phyloP scores from a whole-genome alignment of 2,888 invertebrate genomes.

The Eulithis testata region DNA sequence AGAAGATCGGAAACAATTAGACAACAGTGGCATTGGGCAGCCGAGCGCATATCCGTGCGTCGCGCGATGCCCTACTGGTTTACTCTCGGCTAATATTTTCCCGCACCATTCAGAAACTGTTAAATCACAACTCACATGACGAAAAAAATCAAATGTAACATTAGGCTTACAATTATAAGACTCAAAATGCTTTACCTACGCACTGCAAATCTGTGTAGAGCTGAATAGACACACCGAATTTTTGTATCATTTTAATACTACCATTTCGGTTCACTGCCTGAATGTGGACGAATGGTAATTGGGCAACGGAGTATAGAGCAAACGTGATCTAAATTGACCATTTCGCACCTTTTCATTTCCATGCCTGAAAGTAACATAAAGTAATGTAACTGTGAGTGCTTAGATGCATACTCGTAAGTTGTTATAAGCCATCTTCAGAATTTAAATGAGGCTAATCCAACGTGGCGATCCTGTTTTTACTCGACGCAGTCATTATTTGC shows the following conservation, averaged over 20 bases:
- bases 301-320: conserved; percentile 43
- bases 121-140: conserved; percentile 39
- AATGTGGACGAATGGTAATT: conserved; percentile 52
- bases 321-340: conserved; percentile 33
- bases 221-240: conserved; percentile 40
- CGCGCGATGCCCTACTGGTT: conserved; percentile 70
- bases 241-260: conserved; percentile 51
- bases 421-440: conserved; percentile 3
- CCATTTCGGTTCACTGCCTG: conserved; percentile 49
- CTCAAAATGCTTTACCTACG: conserved; percentile 14
- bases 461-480: too few relatives aligned
- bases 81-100: conserved; percentile 66
- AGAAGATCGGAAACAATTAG: conserved; percentile 83
- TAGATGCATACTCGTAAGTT: conserved; percentile 6
- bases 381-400: too few relatives aligned
- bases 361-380: conserved; percentile 7
- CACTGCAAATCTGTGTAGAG: conserved; percentile 24
- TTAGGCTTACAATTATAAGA: conserved; percentile 22
- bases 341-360: conserved; percentile 20
- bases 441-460: neutral
- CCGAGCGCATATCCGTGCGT: conserved; percentile 79
- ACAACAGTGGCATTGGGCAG: conserved; percentile 79
- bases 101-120: conserved; percentile 46
- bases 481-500: too few relatives aligned
- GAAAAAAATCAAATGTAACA: conserved; percentile 39